These are phyloP conservation scores for Danio albolineatus DNA, from an alignment of 2,797 vertebrate species.

Conservation along the genomic window DNA sequence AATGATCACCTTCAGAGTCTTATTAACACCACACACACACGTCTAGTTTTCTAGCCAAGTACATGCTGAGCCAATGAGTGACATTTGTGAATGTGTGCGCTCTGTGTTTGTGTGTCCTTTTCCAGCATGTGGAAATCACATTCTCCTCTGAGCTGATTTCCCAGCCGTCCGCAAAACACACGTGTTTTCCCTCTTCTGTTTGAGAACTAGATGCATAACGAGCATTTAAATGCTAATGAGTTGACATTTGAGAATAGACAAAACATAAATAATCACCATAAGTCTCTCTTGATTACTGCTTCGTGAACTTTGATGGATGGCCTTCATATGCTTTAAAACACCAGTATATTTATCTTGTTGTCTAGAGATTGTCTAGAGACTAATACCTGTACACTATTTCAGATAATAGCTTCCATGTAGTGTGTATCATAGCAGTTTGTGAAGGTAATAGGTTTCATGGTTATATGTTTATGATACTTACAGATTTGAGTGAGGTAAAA, in stretches of 20 bases:
- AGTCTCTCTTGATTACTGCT: background rate
- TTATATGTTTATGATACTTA: no score
- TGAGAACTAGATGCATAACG: slow-evolving; percentile 1
- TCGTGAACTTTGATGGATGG: background rate
- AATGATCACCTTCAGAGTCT: slow-evolving; percentile 3
- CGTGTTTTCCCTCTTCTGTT: slow-evolving; percentile 5
- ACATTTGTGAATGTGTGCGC: background rate
- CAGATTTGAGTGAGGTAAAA: no score
- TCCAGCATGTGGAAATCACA: slow-evolving; percentile 11
- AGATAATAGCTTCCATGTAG: no score
- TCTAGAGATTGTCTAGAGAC: no score
- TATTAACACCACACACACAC: slow-evolving; percentile 14
- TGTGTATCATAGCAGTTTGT: no score
- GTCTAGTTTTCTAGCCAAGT: background rate
- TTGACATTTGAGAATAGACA: slow-evolving; percentile 3
- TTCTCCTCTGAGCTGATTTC: slow-evolving; percentile 20
- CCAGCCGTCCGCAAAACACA: slow-evolving; percentile 22
- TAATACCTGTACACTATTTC: no score
- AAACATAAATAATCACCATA: background rate
- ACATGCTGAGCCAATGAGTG: background rate
- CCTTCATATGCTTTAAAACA: background rate
- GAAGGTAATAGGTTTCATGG: no score
- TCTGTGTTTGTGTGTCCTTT: background rate
- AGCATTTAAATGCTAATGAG: slow-evolving; percentile 17
- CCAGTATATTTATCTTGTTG: background rate